Base-by-base conservation (phyloP, 2,113 vertebrate genomes). In the Myrmophylax atrothorax region DNA sequence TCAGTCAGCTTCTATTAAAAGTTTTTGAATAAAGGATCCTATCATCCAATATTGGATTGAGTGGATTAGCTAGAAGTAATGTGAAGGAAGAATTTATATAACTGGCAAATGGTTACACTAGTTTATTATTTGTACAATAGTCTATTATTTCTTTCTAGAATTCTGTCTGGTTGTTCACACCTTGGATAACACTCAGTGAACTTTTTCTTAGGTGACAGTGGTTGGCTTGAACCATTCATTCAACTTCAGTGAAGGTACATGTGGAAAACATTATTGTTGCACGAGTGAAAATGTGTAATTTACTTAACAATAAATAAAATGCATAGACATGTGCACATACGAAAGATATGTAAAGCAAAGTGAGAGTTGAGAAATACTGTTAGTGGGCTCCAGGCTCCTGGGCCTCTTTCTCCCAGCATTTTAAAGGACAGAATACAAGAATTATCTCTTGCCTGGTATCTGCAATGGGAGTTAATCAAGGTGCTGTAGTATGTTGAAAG, bases 321-420 rank as follows among this genome's bases (percentile, higher is more conserved):
- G 4, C 16, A 22, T 31, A 23, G 8, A 19, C 5, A 53, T 10
- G 23, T 3, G 3, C 4, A 29, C 3, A 14, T 9, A 6, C 18
- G 35, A 53, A 92, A 90, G 16, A 18, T 26, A 44, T 72, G 9
- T 4, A 79, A 79, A 93, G 6, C 16, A 59, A 89, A 64, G 31
- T 10, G 2, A 35, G 8, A 7, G 1, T n/a, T 86, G 18, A 69
- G n/a, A 84, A 90, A 37, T 62, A 25, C 3, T 31, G 8, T n/a
- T 28, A 28, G 5, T 63, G 29, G 20, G 20, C 16, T 60, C 9
- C 10, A 52, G 29, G 29, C 33, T 90, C 18, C 18, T 53, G 17
- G 3, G 3, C 10, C 38, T 70, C 5, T 63, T 60, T 66, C 10
- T 79, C 8, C 31, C 28, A 18, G 6, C 1, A 28, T 44, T 18